phyloP scores from a whole-genome alignment of 2,888 invertebrate species.

The Spisula subtruncata region DNA sequence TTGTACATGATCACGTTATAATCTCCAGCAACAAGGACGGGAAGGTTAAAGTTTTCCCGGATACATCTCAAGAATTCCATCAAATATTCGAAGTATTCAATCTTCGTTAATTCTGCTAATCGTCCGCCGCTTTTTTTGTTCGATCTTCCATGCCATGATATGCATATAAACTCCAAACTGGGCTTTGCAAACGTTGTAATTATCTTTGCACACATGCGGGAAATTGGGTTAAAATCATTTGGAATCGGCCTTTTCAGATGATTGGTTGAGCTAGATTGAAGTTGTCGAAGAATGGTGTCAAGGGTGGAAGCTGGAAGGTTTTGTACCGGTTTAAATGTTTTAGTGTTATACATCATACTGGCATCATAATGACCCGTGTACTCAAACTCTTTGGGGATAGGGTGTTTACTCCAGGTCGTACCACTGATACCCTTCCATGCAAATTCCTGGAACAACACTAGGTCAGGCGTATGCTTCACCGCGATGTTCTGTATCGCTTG shows the following conservation, averaged over 20 bases:
- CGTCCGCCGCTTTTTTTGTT: constrained; percentile 11
- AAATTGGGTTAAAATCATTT: constrained; percentile 54
- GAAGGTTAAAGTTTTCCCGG: constrained; percentile 53
- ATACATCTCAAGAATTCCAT: constrained; percentile 60
- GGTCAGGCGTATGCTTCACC: constrained; percentile 38
- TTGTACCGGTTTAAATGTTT: constrained; percentile 31
- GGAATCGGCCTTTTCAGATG: constrained; percentile 44
- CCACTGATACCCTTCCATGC: constrained; percentile 49
- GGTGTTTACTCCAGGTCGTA: constrained; percentile 52
- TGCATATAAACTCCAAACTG: constrained; percentile 58
- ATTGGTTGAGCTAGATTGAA: constrained; percentile 58
- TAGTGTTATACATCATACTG: constrained; percentile 53
- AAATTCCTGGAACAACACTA: constrained; percentile 65
- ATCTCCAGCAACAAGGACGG: constrained; percentile 61
- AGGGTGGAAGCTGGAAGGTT: constrained; percentile 45
- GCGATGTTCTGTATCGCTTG: constrained; percentile 52
- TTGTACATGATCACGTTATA: constrained; percentile 57
- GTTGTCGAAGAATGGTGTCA: constrained; percentile 37
- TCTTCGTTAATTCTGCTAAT: constrained; percentile 41
- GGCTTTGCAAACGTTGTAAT: constrained; percentile 41
- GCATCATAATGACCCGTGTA: constrained; percentile 54
- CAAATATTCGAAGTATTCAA: constrained; percentile 53
- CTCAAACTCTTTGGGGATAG: constrained; percentile 52
- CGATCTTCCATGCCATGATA: constrained; percentile 65
- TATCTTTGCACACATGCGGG: constrained; percentile 51